Conservation (phyloP, 2,888 invertebrate species). For the Sarcophaga rosellei region DNA sequence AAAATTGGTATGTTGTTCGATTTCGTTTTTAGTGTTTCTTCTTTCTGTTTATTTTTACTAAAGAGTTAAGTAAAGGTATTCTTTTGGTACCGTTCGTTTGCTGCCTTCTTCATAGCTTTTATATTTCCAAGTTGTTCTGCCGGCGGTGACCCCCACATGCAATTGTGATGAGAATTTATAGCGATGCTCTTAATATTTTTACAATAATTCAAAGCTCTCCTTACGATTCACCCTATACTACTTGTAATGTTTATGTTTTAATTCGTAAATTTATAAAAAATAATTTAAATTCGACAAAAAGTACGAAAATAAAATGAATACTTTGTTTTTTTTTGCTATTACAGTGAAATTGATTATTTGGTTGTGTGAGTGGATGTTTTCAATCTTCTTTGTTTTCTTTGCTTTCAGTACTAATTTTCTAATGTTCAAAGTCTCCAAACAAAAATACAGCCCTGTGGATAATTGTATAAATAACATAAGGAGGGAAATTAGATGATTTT, state of each 20-base stretch:
- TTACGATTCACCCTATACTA: background rate
- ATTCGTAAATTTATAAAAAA: slow-evolving; percentile 48
- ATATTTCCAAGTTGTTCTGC: slow-evolving; percentile 36
- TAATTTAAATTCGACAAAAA: slow-evolving; percentile 51
- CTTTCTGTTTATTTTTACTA: slow-evolving; percentile 23
- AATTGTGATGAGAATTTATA: slow-evolving; percentile 25
- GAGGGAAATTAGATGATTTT: too few species aligned
- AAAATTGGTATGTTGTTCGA: slow-evolving; percentile 26
- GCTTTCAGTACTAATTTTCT: slow-evolving; percentile 1
- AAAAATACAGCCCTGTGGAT: slow-evolving; percentile 34
- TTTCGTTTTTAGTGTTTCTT: slow-evolving; percentile 13
- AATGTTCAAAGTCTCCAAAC: slow-evolving; percentile 46
- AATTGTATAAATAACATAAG: background rate
- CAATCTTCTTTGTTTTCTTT: slow-evolving; percentile 6
- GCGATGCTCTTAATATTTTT: too few species aligned
- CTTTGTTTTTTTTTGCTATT: slow-evolving; percentile 30
- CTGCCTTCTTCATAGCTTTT: slow-evolving; percentile 47
- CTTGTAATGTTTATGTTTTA: background rate
- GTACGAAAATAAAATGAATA: slow-evolving; percentile 49
- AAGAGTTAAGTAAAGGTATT: background rate
- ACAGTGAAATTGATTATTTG: slow-evolving; percentile 37
- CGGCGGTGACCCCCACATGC: slow-evolving; percentile 59
- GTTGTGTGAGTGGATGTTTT: slow-evolving; percentile 21
- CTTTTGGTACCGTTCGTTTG: slow-evolving; percentile 23
- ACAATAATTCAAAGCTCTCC: too few species aligned